Evolutionary conservation across 2,797 vertebrate genomes (phyloP).

Genomic region (Oreonectes daqikongensis): DNA sequence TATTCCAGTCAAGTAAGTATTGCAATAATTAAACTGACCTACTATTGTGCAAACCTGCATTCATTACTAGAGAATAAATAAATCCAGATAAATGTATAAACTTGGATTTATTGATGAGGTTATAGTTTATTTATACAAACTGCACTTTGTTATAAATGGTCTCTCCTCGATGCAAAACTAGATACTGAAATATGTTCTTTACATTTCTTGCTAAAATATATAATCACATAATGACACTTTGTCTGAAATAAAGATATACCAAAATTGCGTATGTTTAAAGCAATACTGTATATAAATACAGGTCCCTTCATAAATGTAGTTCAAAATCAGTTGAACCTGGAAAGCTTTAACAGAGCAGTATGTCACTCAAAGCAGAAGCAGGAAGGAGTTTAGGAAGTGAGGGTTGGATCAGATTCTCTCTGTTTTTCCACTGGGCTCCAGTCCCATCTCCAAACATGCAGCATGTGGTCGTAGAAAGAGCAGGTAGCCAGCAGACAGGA

Average conservation of each 20-base stretch:
- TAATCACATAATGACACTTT: neutral
- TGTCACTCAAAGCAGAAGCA: neutral
- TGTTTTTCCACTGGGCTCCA: constrained; percentile 64
- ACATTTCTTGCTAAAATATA: constrained; percentile 13
- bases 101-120: neutral
- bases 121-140: constrained; percentile 28
- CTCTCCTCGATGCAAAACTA: constrained; percentile 18
- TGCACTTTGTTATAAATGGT: neutral
- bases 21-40: neutral
- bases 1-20: neutral
- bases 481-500: constrained; percentile 86
- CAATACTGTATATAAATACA: neutral
- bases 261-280: constrained; percentile 25
- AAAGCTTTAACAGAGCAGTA: neutral
- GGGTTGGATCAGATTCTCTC: neutral
- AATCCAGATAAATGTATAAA: neutral
- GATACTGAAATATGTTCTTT: neutral
- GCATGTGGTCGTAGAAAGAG: constrained; percentile 91
- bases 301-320: neutral
- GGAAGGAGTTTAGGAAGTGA: constrained; percentile 31
- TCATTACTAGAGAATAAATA: neutral
- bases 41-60: too few species aligned
- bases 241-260: constrained; percentile 2
- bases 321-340: too few species aligned
- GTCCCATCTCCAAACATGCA: constrained; percentile 94